A percentile compares a stretch with the other conserved stretches of the same genome.
Evolutionary conservation across 1,140 invertebrate genomes (phyloP).

Genomic region (Macrosteles quadrilineatus): DNA sequence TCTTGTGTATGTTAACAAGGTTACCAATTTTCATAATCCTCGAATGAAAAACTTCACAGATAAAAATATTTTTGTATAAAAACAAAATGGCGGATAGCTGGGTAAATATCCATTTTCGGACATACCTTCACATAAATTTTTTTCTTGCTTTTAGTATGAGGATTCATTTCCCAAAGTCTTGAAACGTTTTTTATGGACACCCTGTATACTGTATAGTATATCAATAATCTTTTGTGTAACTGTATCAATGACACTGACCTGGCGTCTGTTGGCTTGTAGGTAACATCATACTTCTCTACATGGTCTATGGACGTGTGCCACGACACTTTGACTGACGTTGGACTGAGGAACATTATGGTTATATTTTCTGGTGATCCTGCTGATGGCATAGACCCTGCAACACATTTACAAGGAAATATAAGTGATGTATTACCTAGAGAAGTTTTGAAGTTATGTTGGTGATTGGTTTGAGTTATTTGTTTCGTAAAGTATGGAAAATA

Average conservation of each 20-base stretch:
- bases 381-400: constrained; percentile 71
- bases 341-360: constrained; percentile 80
- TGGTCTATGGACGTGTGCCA: constrained; percentile 74
- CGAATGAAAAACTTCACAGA: too few species aligned
- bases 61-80: too few species aligned
- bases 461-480: not conserved
- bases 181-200: too few species aligned
- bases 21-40: too few species aligned
- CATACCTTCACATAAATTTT: too few species aligned
- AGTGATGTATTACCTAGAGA: constrained; percentile 38
- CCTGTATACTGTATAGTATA: too few species aligned
- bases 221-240: too few species aligned
- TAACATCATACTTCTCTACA: constrained; percentile 84
- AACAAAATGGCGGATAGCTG: too few species aligned
- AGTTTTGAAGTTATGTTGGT: constrained; percentile 24
- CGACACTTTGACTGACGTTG: constrained; percentile 76
- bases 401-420: constrained; percentile 39
- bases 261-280: constrained; percentile 77
- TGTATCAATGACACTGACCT: constrained; percentile 58
- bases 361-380: constrained; percentile 80
- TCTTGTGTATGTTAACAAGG: too few species aligned
- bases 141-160: too few species aligned
- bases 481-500: not conserved
- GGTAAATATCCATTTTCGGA: too few species aligned
- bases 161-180: too few species aligned